These are phyloP conservation scores for Platyscapa corneri DNA, from an alignment of 1,140 invertebrate genomes.

Conservation along the genomic window DNA sequence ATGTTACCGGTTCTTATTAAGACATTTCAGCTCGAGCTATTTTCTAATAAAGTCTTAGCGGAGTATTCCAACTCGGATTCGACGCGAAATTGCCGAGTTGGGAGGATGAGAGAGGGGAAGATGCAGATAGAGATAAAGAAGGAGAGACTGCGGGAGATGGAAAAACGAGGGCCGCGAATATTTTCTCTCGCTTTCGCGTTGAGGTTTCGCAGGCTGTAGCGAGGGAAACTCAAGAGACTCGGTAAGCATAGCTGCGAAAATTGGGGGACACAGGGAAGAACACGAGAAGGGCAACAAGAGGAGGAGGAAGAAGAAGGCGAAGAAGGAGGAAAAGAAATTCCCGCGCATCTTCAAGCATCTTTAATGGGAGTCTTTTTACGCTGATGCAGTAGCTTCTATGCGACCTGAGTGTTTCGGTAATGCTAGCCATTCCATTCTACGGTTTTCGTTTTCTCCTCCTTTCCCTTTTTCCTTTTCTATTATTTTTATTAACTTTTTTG, in stretches of 20 bases:
- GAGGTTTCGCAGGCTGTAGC: not conserved
- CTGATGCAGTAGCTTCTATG: conserved; percentile 10
- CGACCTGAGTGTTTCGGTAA: not conserved
- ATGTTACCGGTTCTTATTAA: conserved; percentile 62
- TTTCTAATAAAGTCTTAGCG: conserved; percentile 72
- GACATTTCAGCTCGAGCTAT: conserved; percentile 66
- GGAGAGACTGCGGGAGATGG: not conserved
- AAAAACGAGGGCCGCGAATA: conserved; percentile 39
- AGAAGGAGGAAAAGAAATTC: not conserved
- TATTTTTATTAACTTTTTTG: conserved; percentile 1
- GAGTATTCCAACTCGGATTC: conserved; percentile 54
- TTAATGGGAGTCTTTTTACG: conserved; percentile 48
- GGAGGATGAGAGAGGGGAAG: conserved; percentile 55
- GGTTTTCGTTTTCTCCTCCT: no score
- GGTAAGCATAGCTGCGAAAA: conserved; percentile 52
- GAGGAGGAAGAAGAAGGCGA: not conserved
- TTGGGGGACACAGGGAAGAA: conserved; percentile 36
- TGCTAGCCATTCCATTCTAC: not conserved
- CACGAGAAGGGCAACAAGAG: conserved; percentile 51
- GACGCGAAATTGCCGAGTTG: conserved; percentile 53
- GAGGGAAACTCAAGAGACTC: not conserved
- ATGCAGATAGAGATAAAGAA: conserved; percentile 55
- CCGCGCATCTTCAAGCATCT: conserved; percentile 41
- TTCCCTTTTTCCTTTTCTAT: not conserved
- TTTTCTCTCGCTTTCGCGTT: conserved; percentile 51